phyloP scores from a whole-genome alignment of 2,888 invertebrate genomes.

The Cheilosia scutellata region DNA sequence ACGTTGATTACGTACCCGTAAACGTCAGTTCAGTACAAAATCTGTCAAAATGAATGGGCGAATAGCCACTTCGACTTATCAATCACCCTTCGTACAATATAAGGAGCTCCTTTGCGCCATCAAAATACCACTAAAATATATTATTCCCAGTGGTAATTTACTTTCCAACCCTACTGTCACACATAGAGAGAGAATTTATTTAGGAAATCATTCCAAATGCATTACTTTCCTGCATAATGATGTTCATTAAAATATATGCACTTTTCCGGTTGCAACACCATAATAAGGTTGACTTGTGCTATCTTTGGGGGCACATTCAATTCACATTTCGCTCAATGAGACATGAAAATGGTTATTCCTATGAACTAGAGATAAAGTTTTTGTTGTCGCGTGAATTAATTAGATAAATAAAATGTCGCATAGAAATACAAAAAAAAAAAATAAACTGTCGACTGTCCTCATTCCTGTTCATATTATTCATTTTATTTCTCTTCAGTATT shows the following conservation, averaged over 20 bases:
- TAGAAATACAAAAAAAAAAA: background rate
- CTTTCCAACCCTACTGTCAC: conserved; percentile 43
- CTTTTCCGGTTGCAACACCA: conserved; percentile 25
- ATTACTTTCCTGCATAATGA: conserved; percentile 45
- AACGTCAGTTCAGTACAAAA: too few species aligned
- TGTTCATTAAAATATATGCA: conserved; percentile 51
- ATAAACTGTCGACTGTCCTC: conserved; percentile 21
- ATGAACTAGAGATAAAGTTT: conserved; percentile 57
- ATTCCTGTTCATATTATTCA: conserved; percentile 22
- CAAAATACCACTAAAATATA: too few species aligned
- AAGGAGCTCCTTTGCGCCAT: too few species aligned
- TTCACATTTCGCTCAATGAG: conserved; percentile 28
- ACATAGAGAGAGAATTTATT: conserved; percentile 12
- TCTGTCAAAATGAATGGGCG: too few species aligned
- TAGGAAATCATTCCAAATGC: conserved; percentile 32
- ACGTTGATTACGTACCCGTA: too few species aligned
- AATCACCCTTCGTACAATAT: too few species aligned
- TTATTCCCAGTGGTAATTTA: conserved; percentile 18
- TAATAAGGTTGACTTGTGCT: conserved; percentile 53
- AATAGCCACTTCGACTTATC: too few species aligned
- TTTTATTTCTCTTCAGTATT: conserved; percentile 24
- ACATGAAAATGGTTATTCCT: conserved; percentile 44
- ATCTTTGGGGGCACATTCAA: conserved; percentile 56
- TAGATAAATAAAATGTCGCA: conserved; percentile 59
- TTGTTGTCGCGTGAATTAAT: conserved; percentile 36